Evolutionary conservation across 2,888 invertebrate genomes (phyloP).

Genomic region (Elegia similella): DNA sequence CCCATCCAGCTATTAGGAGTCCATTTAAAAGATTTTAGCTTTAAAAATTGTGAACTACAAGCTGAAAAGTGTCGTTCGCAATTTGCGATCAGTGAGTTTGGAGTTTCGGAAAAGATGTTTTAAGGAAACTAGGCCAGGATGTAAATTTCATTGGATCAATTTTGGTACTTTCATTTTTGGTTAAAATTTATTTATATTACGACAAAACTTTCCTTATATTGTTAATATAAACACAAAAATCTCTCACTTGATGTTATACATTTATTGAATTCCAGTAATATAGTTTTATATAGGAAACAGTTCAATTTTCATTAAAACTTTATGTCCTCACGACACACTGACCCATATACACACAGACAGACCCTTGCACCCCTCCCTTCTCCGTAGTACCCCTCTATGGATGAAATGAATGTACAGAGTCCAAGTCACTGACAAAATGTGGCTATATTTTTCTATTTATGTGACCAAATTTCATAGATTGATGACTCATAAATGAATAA

Average conservation of each 20-base stretch:
- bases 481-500: too few species aligned
- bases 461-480: too few species aligned
- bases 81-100: constrained; percentile 26
- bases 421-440: not conserved
- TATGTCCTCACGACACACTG: constrained; percentile 10
- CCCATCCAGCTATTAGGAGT: constrained; percentile 21
- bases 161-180: not conserved
- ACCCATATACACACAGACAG: constrained; percentile 3
- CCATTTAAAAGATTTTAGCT: constrained; percentile 26
- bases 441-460: not conserved
- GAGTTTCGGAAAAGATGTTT: constrained; percentile 25
- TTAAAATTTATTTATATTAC: too few species aligned
- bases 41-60: constrained; percentile 21
- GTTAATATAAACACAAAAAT: too few species aligned
- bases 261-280: not conserved
- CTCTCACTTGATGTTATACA: too few species aligned
- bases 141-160: not conserved
- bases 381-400: not conserved
- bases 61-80: constrained; percentile 25
- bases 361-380: not conserved
- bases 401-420: not conserved
- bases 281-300: not conserved
- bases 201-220: too few species aligned
- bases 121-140: constrained; percentile 16
- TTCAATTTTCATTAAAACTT: constrained; percentile 12